Base-by-base conservation (phyloP, 2,797 vertebrate genomes). In the Enteromius thamalakanensis region DNA sequence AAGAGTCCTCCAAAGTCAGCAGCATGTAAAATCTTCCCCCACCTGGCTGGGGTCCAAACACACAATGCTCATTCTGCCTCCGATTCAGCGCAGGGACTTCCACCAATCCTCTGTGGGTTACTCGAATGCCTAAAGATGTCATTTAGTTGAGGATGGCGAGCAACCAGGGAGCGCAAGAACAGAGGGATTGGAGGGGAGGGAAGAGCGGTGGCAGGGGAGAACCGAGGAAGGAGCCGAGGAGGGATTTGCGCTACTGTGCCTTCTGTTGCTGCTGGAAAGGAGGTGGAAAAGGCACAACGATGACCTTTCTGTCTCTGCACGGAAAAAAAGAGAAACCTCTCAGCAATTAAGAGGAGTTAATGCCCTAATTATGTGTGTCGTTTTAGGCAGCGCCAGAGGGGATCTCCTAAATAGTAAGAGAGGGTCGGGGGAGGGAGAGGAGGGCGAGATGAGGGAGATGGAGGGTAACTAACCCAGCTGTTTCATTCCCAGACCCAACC, bases 351-450 rank as follows among this genome's bases (percentile, higher is more conserved):
- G 42, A 81, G 81, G 78, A 86, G 88, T 87, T 88, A 88, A 89
- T 89, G 86, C 88, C 84, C 86, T 87, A 90, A 90, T 90, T 90
- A 90, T 86, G 87, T 86, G 87, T 89, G 87, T 79, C 84, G 83
- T 88, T 89, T 88, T 85, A 86, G 85, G 78, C 87, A 80, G 82
- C 65, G 90, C 88, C 87, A 89, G 88, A 89, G 90, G 88, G 88
- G 86, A 86, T 84, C 85, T 86, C 85, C 80, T 78, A 88, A 88
- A 87, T 84, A 83, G 76, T 75, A 82, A 84, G 78, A 75, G 19
- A 77, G 81, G 71, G 58, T 75, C 53, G 72, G 76, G 68, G 84
- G 47, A 69, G 65, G 70, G n/a, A 67, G 49, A 23, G 47, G 62
- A 58, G 81, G 58, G 60, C 23, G 37, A 77, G 65, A 75, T 80